Evolutionary conservation across 2,888 invertebrate genomes (phyloP), one percentile per base, ranked within the genome.

Genomic region (Antitype chi): DNA sequence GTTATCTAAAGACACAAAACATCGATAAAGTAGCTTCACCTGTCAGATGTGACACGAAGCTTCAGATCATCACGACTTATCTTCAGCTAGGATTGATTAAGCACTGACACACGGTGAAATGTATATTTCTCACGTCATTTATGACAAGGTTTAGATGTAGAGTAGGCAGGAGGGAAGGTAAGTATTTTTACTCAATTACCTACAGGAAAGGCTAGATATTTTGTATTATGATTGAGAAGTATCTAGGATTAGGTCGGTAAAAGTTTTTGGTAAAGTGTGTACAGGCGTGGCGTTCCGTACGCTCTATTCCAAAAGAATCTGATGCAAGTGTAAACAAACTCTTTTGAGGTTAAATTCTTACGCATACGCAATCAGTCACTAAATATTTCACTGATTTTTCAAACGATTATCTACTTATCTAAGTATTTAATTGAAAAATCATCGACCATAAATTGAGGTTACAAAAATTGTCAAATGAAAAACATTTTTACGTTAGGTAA

Each of bases 31-130:
- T 70, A 53, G 63, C 62, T 70, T 77, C 70, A 52, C 64, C 78
- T 69, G 86, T 85, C 78, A 28, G 20, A 20, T 38, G 13, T 23
- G 25, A 71, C 78, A 86, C 64, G 86, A 82, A 82, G 13, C 52
- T 53, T 85, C 74, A 85, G 67, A 62, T 47, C 83, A 57, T 49
- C 77, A 71, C 70, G 77, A 82, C 67, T 59, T 70, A 57, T 20
- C 49, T 15, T 8, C 43, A 52, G 28, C 15, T 68, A 43, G 4
- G 68, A 82, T 70, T 82, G 82, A 85, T 63, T 59, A 67, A 82
- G 20, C 4, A 57, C 73, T 67, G 80, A 71, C 81, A 32, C 11
- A 49, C 28, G 15, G 25, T 84, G 53, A 55, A 59, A 84, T 60
- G 55, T 70, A 70, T 47, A 55, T 62, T 55, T 55, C 49, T 52